These are phyloP conservation scores for Ornithoptera priamus DNA, from an alignment of 2,888 invertebrate species.

Conservation along the genomic window DNA sequence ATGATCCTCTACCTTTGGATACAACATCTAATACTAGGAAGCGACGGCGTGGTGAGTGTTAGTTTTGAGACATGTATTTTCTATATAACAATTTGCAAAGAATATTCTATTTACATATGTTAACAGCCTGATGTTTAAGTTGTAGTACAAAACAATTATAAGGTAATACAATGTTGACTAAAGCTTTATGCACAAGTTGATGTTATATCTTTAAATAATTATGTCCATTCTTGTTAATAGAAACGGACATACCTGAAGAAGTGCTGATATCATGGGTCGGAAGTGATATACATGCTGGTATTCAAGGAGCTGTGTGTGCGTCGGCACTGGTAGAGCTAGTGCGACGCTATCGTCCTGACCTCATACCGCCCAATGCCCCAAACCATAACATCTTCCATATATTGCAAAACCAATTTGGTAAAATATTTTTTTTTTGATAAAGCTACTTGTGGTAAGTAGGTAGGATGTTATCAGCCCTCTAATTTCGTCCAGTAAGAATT, in stretches of 20 bases:
- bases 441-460: background rate
- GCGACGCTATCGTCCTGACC: constrained; percentile 93
- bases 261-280: constrained; percentile 89
- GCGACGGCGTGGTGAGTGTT: constrained; percentile 47
- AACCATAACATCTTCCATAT: constrained; percentile 92
- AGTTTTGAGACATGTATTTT: too few species aligned
- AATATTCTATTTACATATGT: too few species aligned
- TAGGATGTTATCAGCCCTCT: too few species aligned
- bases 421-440: constrained; percentile 19
- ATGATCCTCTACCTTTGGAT: constrained; percentile 65
- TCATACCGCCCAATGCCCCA: constrained; percentile 87
- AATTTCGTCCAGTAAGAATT: too few species aligned
- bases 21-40: constrained; percentile 44
- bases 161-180: too few species aligned
- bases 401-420: constrained; percentile 90
- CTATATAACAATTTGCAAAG: too few species aligned
- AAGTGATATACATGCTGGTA: constrained; percentile 47
- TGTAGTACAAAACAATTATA: too few species aligned
- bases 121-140: too few species aligned
- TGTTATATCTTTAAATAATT: background rate
- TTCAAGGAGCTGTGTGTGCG: constrained; percentile 54
- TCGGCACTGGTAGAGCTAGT: constrained; percentile 87
- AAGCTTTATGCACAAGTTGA: background rate
- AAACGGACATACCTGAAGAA: constrained; percentile 86
- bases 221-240: constrained; percentile 52